These are phyloP conservation scores for Cinclus cinclus DNA, from an alignment of 2,113 vertebrate species.

Conservation along the genomic window DNA sequence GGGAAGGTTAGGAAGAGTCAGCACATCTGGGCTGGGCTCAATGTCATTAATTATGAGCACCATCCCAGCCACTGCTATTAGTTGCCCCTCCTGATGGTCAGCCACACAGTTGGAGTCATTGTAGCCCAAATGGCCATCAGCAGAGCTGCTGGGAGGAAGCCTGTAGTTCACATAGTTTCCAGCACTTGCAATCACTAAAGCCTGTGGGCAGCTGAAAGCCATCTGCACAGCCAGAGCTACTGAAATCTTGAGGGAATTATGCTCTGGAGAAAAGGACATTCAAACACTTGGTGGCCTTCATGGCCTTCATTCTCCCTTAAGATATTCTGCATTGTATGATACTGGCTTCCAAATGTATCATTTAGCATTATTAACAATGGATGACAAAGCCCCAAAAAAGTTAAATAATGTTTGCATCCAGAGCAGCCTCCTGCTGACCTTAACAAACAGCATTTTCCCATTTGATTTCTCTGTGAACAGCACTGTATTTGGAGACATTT, in stretches of 20 bases:
- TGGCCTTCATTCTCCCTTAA: background rate
- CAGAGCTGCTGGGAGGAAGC: background rate
- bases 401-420: background rate
- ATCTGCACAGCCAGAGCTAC: background rate
- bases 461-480: background rate
- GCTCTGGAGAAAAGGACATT: background rate
- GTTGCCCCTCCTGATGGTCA: background rate
- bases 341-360: background rate
- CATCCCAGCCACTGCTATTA: background rate
- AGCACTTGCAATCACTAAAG: background rate
- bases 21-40: background rate
- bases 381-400: background rate
- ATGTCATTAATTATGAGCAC: rapidly evolving
- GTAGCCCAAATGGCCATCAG: rapidly evolving
- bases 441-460: background rate
- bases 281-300: background rate
- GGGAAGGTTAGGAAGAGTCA: background rate
- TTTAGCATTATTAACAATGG: background rate
- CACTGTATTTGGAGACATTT: background rate
- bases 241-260: background rate
- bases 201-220: background rate
- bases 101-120: background rate
- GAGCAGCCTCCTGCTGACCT: background rate
- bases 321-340: background rate
- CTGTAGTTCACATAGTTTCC: background rate